Evolutionary conservation across 2,113 vertebrate genomes (phyloP).

Genomic region (Falcunculus frontatus): DNA sequence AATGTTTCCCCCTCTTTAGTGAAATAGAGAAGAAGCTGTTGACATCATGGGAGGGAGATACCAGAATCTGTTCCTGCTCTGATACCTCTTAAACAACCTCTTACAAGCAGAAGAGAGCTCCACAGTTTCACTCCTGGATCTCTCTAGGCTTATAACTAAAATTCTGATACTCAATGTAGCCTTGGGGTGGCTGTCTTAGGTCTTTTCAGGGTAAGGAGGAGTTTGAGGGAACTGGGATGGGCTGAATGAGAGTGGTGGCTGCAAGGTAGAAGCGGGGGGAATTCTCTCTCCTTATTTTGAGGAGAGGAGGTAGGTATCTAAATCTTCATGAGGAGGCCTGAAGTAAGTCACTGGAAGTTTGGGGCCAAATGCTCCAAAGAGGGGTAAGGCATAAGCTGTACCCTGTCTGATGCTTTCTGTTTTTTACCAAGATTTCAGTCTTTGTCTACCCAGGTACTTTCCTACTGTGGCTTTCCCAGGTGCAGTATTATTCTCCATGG

Average conservation of each 20-base stretch:
- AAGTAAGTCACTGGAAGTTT: background rate
- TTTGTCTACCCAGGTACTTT: background rate
- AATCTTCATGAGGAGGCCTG: background rate
- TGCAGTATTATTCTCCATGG: background rate
- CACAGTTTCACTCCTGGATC: background rate
- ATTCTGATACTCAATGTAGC: background rate
- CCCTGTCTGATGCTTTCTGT: background rate
- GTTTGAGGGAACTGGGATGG: background rate
- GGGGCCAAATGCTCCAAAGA: background rate
- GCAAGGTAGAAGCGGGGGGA: rapidly evolving
- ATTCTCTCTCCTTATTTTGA: background rate
- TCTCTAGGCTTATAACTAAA: background rate
- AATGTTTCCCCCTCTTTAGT: background rate
- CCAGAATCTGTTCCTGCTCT: background rate
- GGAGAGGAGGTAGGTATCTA: background rate
- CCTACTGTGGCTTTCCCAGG: background rate
- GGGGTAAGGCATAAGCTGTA: background rate
- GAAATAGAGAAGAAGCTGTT: background rate
- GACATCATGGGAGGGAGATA: background rate
- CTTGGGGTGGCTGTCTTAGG: background rate
- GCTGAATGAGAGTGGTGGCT: background rate
- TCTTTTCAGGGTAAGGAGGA: background rate
- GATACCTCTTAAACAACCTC: background rate
- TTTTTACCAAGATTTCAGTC: background rate
- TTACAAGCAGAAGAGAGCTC: background rate